A percentile compares a stretch with the other conserved stretches of the same genome.
phyloP scores from a whole-genome alignment of 2,888 invertebrate genomes.

The Nysson spinosus region DNA sequence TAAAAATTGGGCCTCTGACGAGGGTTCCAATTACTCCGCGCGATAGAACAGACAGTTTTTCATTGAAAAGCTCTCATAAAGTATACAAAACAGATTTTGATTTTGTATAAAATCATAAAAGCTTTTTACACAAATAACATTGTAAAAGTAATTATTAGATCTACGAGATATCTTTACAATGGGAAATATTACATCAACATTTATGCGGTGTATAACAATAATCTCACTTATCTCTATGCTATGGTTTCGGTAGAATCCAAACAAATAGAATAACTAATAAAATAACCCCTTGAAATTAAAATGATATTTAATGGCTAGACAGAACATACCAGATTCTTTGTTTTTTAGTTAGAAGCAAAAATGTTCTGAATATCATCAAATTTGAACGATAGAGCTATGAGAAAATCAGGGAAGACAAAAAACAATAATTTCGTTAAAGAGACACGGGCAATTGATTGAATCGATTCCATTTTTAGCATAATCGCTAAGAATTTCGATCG shows the following conservation, averaged over 20 bases:
- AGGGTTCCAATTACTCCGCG: no score
- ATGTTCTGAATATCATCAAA: no score
- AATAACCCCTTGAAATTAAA: neutral
- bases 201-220: conserved; percentile 24
- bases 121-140: conserved; percentile 28
- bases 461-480: conserved; percentile 16
- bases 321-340: no score
- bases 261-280: conserved; percentile 5
- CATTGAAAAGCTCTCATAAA: no score
- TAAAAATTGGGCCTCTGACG: no score
- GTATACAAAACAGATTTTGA: conserved; percentile 4
- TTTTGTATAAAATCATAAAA: conserved; percentile 18
- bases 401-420: neutral
- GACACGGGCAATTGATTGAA: conserved; percentile 5
- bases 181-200: conserved; percentile 17
- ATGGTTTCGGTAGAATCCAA: conserved; percentile 2
- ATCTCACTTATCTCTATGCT: conserved; percentile 23
- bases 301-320: conserved; percentile 5
- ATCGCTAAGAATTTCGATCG: conserved; percentile 30
- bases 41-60: no score
- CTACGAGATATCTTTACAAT: conserved; percentile 20
- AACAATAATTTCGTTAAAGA: conserved; percentile 1
- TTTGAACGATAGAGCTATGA: conserved; percentile 1
- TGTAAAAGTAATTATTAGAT: conserved; percentile 34
- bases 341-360: no score